These are phyloP conservation scores for Diaperis boleti DNA, from an alignment of 2,888 invertebrate genomes.

Conservation along the genomic window DNA sequence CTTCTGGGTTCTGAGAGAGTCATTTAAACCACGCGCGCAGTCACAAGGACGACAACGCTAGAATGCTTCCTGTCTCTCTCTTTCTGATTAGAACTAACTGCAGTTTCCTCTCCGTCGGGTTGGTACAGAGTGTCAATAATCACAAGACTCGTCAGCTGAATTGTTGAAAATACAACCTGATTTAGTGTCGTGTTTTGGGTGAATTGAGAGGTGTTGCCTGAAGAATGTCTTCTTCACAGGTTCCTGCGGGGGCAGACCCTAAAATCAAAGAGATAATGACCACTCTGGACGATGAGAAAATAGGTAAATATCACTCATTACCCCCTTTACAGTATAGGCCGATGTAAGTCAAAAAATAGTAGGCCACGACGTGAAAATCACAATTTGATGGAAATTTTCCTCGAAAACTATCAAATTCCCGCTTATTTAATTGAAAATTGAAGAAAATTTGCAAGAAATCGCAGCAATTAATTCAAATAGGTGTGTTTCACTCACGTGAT, in stretches of 20 bases:
- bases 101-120: not conserved
- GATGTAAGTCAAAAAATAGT: not conserved
- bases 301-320: slow-evolving; percentile 73
- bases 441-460: slow-evolving; percentile 24
- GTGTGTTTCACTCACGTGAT: slow-evolving; percentile 53
- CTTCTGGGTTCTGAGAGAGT: slow-evolving; percentile 46
- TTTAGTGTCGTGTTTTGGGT: slow-evolving; percentile 23
- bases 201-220: slow-evolving; percentile 2
- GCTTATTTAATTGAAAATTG: slow-evolving; percentile 3
- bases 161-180: slow-evolving; percentile 19
- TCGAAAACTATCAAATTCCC: not conserved
- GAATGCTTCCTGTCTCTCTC: slow-evolving; percentile 3
- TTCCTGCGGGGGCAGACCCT: slow-evolving; percentile 59
- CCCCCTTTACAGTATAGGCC: not conserved
- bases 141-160: slow-evolving; percentile 52
- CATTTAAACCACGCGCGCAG: slow-evolving; percentile 40
- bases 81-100: not conserved
- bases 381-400: slow-evolving; percentile 4
- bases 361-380: not conserved
- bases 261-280: slow-evolving; percentile 81
- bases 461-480: slow-evolving; percentile 42
- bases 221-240: slow-evolving; percentile 42
- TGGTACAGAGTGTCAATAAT: slow-evolving; percentile 52
- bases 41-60: slow-evolving; percentile 17
- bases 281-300: slow-evolving; percentile 85